Percentiles rank a stretch among this genome's conserved stretches.
These are phyloP conservation scores for Malacosoma neustria DNA, from an alignment of 2,888 invertebrate species.

Conservation along the genomic window DNA sequence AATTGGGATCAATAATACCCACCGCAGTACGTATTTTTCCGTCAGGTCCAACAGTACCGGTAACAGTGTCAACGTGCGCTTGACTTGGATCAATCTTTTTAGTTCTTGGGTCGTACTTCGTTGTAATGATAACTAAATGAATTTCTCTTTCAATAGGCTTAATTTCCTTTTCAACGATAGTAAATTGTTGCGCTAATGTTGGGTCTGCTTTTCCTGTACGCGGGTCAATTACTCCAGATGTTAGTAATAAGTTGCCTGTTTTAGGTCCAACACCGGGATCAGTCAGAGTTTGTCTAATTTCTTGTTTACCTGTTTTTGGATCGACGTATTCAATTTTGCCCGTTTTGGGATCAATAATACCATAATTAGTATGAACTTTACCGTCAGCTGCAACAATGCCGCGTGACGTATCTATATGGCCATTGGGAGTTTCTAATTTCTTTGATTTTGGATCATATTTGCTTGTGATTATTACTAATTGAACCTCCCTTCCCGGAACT, in stretches of 20 bases:
- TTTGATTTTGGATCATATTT: conserved; percentile 76
- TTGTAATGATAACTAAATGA: conserved; percentile 76
- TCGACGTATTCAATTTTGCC: conserved; percentile 72
- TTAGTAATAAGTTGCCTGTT: conserved; percentile 59
- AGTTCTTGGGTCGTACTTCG: conserved; percentile 74
- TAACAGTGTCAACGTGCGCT: conserved; percentile 69
- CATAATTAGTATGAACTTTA: conserved; percentile 70
- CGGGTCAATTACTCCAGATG: conserved; percentile 73
- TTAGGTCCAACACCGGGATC: conserved; percentile 48
- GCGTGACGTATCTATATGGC: conserved; percentile 65
- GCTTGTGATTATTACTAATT: conserved; percentile 65
- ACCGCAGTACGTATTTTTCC: conserved; percentile 76
- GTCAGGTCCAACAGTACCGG: conserved; percentile 71
- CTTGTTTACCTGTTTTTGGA: conserved; percentile 71
- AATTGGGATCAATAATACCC: conserved; percentile 77
- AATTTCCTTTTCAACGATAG: conserved; percentile 57
- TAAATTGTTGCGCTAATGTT: conserved; percentile 72
- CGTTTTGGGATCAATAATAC: conserved; percentile 71
- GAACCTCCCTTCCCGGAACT: conserved; percentile 52
- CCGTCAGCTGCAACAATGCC: conserved; percentile 62
- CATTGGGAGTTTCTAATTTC: conserved; percentile 71
- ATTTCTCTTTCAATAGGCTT: conserved; percentile 64
- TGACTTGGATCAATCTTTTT: conserved; percentile 59
- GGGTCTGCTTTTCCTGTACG: conserved; percentile 69
- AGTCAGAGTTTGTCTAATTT: conserved; percentile 71